Conservation (phyloP, 2,797 vertebrate species). For the Alosa sapidissima region DNA sequence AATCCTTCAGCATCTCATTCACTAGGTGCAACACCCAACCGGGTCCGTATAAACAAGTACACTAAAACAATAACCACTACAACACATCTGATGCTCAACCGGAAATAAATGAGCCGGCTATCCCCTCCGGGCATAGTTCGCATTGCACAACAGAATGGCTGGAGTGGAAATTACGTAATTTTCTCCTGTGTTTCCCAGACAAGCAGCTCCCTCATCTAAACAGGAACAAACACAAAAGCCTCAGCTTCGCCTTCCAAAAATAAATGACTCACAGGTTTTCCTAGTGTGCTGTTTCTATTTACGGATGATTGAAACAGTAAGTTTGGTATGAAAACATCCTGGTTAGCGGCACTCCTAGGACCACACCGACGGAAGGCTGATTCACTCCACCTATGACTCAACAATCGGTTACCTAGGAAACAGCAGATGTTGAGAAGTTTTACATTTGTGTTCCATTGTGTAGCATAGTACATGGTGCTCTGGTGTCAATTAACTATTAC, state of each 20-base stretch:
- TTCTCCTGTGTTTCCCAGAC: background rate
- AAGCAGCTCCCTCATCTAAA: background rate
- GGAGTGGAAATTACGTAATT: background rate
- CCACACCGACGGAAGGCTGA: background rate
- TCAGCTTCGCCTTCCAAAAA: background rate
- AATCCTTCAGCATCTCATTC: too few relatives aligned
- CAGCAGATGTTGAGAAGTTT: background rate
- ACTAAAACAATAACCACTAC: too few relatives aligned
- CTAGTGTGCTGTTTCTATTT: background rate
- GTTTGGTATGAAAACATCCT: background rate
- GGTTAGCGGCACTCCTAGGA: background rate
- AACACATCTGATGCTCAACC: too few relatives aligned
- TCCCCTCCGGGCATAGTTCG: background rate
- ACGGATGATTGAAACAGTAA: background rate
- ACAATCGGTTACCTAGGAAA: background rate
- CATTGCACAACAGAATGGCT: background rate
- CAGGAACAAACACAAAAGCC: background rate
- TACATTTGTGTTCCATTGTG: background rate
- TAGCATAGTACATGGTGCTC: background rate
- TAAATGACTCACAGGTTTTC: background rate
- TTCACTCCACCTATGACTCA: background rate
- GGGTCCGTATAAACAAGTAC: too few relatives aligned
- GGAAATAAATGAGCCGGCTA: too few relatives aligned
- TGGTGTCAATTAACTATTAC: background rate
- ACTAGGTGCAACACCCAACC: too few relatives aligned